phyloP scores from a whole-genome alignment of 2,888 invertebrate species.

The Idaea straminata region DNA sequence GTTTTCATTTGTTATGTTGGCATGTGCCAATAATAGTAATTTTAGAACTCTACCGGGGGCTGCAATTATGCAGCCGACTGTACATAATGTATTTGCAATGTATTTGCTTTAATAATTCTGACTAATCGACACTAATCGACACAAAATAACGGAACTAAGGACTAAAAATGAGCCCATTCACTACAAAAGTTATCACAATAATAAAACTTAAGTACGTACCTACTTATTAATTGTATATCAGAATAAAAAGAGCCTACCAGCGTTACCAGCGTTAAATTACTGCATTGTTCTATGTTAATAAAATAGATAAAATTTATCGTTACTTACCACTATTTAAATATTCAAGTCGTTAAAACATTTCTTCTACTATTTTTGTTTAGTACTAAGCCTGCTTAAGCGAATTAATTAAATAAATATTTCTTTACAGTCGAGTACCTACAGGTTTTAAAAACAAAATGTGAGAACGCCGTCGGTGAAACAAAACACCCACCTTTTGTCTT shows the following conservation, averaged over 20 bases:
- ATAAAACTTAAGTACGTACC: too few species aligned
- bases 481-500: slow-evolving; percentile 29
- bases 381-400: slow-evolving; percentile 1
- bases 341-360: slow-evolving; percentile 4
- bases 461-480: slow-evolving; percentile 37
- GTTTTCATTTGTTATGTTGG: too few species aligned
- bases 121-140: too few species aligned
- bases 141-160: too few species aligned
- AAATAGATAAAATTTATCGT: slow-evolving; percentile 1
- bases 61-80: too few species aligned
- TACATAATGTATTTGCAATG: too few species aligned
- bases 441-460: slow-evolving; percentile 42
- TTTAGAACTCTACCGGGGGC: too few species aligned
- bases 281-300: not conserved
- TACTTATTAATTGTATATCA: not conserved
- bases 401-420: slow-evolving; percentile 3
- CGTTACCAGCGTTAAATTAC: not conserved
- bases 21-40: too few species aligned
- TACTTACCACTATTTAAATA: slow-evolving; percentile 1
- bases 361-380: slow-evolving; percentile 5
- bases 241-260: not conserved
- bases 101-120: too few species aligned
- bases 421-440: slow-evolving; percentile 20
- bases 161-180: too few species aligned
- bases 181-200: too few species aligned